phyloP scores from a whole-genome alignment of 1,140 invertebrate species.

The Arctopsyche grandis region DNA sequence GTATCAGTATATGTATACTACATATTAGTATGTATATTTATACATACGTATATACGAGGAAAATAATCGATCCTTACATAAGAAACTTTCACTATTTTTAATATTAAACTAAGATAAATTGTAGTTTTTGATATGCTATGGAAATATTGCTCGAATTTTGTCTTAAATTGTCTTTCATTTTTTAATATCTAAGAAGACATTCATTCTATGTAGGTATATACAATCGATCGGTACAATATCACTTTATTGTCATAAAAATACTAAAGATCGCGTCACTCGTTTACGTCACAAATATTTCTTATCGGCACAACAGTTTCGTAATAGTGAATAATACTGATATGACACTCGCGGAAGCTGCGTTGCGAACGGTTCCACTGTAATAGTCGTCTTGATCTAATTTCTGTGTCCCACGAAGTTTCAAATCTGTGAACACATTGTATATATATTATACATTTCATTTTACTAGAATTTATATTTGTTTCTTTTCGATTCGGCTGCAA shows the following conservation, averaged over 20 bases:
- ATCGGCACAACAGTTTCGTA: slow-evolving; percentile 12
- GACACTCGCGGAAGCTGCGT: not conserved
- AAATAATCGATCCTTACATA: no score
- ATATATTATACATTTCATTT: no score
- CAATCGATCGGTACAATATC: not conserved
- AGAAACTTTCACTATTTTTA: no score
- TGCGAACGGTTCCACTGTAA: slow-evolving; percentile 28
- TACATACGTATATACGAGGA: not conserved
- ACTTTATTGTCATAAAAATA: slow-evolving; percentile 31
- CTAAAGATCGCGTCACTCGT: not conserved
- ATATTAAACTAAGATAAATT: not conserved
- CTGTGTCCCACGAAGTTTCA: slow-evolving; percentile 50
- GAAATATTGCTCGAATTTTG: slow-evolving; percentile 24
- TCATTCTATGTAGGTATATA: not conserved
- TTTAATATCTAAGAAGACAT: not conserved
- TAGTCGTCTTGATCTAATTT: slow-evolving; percentile 49
- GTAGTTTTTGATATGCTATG: slow-evolving; percentile 14
- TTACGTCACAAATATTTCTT: slow-evolving; percentile 11
- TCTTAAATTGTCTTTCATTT: not conserved
- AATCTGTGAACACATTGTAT: slow-evolving; percentile 43
- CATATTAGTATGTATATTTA: not conserved
- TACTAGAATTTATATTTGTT: slow-evolving; percentile 3
- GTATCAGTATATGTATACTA: no score
- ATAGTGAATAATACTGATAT: slow-evolving; percentile 7
- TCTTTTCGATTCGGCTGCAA: no score